Percentiles rank a stretch among this genome's conserved stretches.
Conservation (phyloP, 2,888 invertebrate genomes). For the Melangyna quadrimaculata region DNA sequence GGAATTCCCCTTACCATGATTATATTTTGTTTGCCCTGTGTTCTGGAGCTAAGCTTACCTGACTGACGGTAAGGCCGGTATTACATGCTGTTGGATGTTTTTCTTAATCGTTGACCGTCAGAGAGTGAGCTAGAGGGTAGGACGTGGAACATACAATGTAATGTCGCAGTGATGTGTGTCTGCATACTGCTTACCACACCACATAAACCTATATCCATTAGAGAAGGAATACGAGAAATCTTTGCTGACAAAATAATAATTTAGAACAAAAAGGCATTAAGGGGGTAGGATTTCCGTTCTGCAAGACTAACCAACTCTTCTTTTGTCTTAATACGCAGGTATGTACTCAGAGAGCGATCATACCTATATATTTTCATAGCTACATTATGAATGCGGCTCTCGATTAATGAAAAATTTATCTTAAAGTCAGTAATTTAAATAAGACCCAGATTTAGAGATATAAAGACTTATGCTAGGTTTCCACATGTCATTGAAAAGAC, state of each 20-base stretch:
- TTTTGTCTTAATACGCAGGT: no score
- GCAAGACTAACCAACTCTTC: not conserved
- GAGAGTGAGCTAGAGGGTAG: conserved; percentile 9
- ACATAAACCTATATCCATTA: not conserved
- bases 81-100: conserved; percentile 52
- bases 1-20: conserved; percentile 1
- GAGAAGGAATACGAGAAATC: conserved; percentile 28
- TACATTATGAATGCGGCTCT: no score
- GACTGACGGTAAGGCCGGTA: conserved; percentile 23
- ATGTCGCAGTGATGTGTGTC: not conserved
- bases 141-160: not conserved
- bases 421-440: no score
- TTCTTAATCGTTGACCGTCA: conserved; percentile 50
- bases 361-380: no score
- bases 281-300: not conserved
- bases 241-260: conserved; percentile 18
- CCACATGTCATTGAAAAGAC: no score
- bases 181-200: not conserved
- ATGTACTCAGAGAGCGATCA: no score
- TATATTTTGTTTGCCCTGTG: not conserved
- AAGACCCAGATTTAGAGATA: no score
- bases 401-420: no score
- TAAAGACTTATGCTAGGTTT: no score
- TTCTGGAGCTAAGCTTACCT: conserved; percentile 31
- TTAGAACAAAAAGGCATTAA: not conserved